Evolutionary conservation across 2,888 invertebrate genomes (phyloP), one percentile per base, ranked within the genome.

Genomic region (Lumbricus terrestris): DNA sequence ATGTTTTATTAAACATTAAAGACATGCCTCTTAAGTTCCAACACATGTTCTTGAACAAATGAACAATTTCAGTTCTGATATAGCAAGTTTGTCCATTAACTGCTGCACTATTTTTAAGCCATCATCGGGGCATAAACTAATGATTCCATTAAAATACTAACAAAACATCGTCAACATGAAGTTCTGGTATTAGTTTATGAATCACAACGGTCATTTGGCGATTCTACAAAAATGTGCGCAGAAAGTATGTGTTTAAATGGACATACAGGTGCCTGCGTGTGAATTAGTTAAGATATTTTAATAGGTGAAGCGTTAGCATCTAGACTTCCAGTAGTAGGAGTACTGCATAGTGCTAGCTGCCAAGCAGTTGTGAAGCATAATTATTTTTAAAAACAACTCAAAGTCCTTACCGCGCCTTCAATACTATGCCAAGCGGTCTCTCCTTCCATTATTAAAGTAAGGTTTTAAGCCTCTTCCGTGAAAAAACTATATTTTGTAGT

Each of bases 361-460:
- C 18, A 47, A 47, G 47, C 47, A 3, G 47, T n/a, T 29, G 69
- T n/a, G 69, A n/a, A 69, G 29, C 85, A 37, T 35, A 85, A 85
- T 35, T 37, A 85, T 35, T 35, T n/a, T 35, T 20, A 0, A 83
- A 85, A 85, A 85, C 34, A 85, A 85, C 20, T 37, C 85, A 18
- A 6, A 85, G 37, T 34, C 34, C 20, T 85, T 85, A 85, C 85
- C 85, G 85, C 85, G 18, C 85, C 85, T 85, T 85, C 85, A 35
- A 85, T 85, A 85, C n/a, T 35, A 13, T 85, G 85, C 85, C 85
- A 85, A 15, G 35, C 35, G 35, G 23, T 37, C 37, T 85, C 37
- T 37, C n/a, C 85, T 35, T 85, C 85, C 85, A 85, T 85, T 85
- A 15, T 23, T 85, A 85, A 85, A 85, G 23, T 85, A 69, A 69